Evolutionary conservation across 2,797 vertebrate genomes (phyloP), one percentile per base, ranked within the genome.

Genomic region (Lindbergichthys nudifrons): DNA sequence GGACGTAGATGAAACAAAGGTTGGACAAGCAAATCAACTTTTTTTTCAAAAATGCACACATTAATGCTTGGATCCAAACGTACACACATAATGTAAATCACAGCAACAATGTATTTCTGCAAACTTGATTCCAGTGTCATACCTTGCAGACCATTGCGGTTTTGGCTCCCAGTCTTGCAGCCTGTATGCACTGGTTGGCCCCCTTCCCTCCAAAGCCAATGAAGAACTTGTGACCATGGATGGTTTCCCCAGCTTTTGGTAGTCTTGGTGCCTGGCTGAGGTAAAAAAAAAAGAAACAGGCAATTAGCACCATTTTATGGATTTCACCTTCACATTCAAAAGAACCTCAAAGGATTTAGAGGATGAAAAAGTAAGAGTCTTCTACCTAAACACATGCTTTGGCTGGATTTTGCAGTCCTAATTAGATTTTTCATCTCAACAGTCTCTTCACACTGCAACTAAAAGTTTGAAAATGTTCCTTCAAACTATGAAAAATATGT

Each of bases 141-240:
- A 99, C 98, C 97, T 98, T 99, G 93, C 96, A 96, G 66, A 99
- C 95, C 93, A 99, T 96, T 0, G 96, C 93, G 0, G 97, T 95
- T 91, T 93, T 95, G 69, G 96, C 96, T 41, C 97, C 97, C 30
- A 99, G 95, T 74, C 96, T 94, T 74, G 97, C 96, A 68, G 97
- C 96, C 86, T 99, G 98, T 77, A 99, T 92, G 84, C 97, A 99
- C 66, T 99, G 97, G 91, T 99, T 99, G 87, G 98, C 97, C 73
- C 98, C 98, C 93, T 99, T 99, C 56, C 98, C 98, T 74, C 98
- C 97, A 82, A 97, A 99, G 74, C 97, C 97, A 75, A 96, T 94
- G 79, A 99, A 98, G 94, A 99, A 99, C 86, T 96, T 97, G 82
- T 96, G 95, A 67, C 97, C 98, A 11, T 97, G 97, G 89, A 99